phyloP scores from a whole-genome alignment of 2,113 vertebrate species.

The Pyrgilauda ruficollis region DNA sequence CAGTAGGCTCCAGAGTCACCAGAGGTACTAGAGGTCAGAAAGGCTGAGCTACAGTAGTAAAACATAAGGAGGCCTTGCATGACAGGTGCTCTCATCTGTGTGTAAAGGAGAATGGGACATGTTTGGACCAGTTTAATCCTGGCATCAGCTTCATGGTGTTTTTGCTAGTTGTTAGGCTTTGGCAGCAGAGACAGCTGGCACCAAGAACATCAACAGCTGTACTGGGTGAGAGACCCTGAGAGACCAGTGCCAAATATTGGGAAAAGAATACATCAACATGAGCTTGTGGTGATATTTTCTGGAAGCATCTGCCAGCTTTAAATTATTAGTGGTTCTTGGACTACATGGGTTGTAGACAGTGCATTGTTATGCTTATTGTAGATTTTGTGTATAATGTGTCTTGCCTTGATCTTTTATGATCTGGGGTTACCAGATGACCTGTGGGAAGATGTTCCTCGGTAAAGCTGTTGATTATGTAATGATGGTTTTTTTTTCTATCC shows the following conservation, averaged over 20 bases:
- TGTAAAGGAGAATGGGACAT: not conserved
- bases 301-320: not conserved
- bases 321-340: not conserved
- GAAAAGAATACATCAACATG: not conserved
- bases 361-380: not conserved
- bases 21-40: not conserved
- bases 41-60: not conserved
- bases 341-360: not conserved
- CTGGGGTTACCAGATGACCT: not conserved
- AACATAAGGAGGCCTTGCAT: not conserved
- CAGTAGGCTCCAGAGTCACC: not conserved
- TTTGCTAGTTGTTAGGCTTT: constrained; percentile 27
- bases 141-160: not conserved
- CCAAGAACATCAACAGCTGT: not conserved
- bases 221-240: not conserved
- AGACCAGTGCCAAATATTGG: not conserved
- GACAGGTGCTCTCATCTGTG: not conserved
- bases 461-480: not conserved
- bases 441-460: not conserved
- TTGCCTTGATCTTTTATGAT: not conserved
- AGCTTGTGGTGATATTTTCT: not conserved
- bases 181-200: not conserved
- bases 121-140: not conserved
- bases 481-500: not conserved
- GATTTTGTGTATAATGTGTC: not conserved